Conservation (phyloP, 2,888 invertebrate species). For the Cylindroiulus punctatus region DNA sequence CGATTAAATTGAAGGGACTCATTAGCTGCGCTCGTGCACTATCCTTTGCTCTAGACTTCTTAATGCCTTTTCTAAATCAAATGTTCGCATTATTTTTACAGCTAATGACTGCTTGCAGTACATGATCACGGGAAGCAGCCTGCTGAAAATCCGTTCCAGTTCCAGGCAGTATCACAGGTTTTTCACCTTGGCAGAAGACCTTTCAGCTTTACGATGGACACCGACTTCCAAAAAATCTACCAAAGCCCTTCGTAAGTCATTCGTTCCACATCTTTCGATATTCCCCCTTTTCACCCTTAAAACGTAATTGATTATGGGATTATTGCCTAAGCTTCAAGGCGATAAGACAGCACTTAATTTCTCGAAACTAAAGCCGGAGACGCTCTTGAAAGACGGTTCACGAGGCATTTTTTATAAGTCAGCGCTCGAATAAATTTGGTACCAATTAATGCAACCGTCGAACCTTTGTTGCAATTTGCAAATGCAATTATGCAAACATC, state of each 20-base stretch:
- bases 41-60: background rate
- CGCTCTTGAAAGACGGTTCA: too few relatives aligned
- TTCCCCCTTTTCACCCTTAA: background rate
- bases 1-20: background rate
- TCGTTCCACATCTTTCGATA: background rate
- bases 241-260: conserved; percentile 70
- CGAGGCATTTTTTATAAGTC: too few relatives aligned
- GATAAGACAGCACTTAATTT: background rate
- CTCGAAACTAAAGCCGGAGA: background rate
- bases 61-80: conserved; percentile 54
- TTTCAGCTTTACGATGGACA: conserved; percentile 70
- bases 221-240: conserved; percentile 72
- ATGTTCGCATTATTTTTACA: conserved; percentile 62
- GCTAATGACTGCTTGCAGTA: conserved; percentile 71
- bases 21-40: background rate
- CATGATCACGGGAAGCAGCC: conserved; percentile 71
- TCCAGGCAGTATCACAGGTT: conserved; percentile 71
- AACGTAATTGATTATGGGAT: background rate
- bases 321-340: background rate
- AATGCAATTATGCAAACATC: background rate
- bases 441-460: background rate
- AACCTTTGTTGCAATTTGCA: background rate
- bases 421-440: background rate
- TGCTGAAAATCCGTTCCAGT: conserved; percentile 71
- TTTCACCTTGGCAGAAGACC: conserved; percentile 70